Evolutionary conservation across 1,140 invertebrate species (phyloP), one percentile per base, ranked within the genome.

Genomic region (Solen grandis): DNA sequence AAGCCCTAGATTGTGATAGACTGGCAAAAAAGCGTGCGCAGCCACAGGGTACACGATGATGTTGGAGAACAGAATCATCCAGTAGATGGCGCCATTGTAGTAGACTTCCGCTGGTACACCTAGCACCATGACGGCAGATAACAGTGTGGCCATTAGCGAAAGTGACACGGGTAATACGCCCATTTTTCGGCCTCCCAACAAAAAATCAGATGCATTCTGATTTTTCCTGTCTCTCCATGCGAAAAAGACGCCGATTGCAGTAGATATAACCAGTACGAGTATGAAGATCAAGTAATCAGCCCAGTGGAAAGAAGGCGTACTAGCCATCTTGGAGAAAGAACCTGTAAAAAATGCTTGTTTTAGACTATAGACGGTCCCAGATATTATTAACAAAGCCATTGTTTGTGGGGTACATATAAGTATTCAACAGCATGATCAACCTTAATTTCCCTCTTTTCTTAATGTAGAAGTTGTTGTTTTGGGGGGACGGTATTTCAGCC

Each of bases 61-160:
- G 72, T 87, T 88, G 0, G 84, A 84, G 31, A 90, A 62, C 41
- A 72, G 72, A 13, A 89, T 83, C 35, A 89, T 65, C 69, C 75
- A 77, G 73, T 87, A 89, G 31, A 85, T 62, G 16, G 87, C 83
- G 2, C 87, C 87, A 72, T 84, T 82, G 29, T 79, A 74, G 70
- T 97, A 97, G 80, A 97, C 95, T 92, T 97, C 96, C 0, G 96
- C 94, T 1, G 97, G 96, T 16, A 95, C 96, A 25, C 96, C 97
- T 14, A 98, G 92, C 74, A 98, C 94, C 19, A 96, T 96, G 35
- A 97, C 96, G 57, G 96, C 96, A 0, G 96, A 97, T 88, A 97
- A 95, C 88, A 97, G 97, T 92, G 96, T 96, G 92, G 89, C 85
- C 54, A 90, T 79, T 55, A 89, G 60, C 54, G 87, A 88, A 59